Base-by-base conservation (phyloP, 2,113 vertebrate species). In the Carlito syrichta region DNA sequence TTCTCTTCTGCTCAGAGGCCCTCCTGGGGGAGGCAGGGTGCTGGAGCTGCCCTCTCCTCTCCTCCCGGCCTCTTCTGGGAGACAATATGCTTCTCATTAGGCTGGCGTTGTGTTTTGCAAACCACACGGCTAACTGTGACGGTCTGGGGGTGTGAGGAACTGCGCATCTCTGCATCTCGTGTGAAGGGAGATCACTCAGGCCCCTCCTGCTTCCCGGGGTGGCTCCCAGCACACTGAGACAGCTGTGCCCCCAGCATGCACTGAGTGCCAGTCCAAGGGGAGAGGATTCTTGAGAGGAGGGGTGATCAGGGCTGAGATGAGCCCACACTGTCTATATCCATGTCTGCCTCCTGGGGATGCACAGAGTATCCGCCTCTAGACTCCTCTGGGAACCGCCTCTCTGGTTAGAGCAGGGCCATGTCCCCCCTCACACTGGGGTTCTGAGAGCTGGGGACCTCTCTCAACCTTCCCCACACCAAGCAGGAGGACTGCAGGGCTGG, bases 51-150 rank as follows among this genome's bases (percentile, higher is more conserved):
- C 84, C 84, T 66, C 83, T 78, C 63, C 76, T 85, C 76, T 79
- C 58, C 82, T 73, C 87, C 50, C 76, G 45, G 90, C 86, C 68
- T 87, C 96, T 96, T 77, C 77, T 14, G 82, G 97, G 98, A 98
- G 98, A 97, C 98, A 98, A 97, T 97, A 95, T 98, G 98, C 98
- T 98, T 98, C 98, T 96, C 97, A 94, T 98, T 98, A 98, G 98
- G 97, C 97, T 96, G 98, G 98, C 95, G 71, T 97, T 98, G 98
- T 98, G 97, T 98, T 98, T 98, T 98, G 97, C 97, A 97, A 98
- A 97, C 98, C 97, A 8, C 98, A 97, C 92, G 86, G 98, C 98
- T 98, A 98, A 98, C 98, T 98, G 98, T 94, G 98, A 98, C 98
- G 98, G 97, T 96, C 98, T 98, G 97, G 86, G 97, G 95, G 97